Base-by-base conservation (phyloP, 2,888 invertebrate species). In the Agrilus mali region DNA sequence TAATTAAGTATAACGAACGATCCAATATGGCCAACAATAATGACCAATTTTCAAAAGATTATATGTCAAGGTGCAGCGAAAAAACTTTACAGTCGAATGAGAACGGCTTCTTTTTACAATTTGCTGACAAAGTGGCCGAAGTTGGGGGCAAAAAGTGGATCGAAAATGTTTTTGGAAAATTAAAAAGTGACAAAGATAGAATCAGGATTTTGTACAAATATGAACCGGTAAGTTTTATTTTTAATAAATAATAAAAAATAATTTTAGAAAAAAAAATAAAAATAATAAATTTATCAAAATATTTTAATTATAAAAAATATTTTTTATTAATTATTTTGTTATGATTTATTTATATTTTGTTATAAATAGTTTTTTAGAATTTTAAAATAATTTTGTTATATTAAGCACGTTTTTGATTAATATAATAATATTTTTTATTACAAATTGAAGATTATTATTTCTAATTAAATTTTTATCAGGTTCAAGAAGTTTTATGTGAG, bases 91-190 rank as follows among this genome's bases (percentile, higher is more conserved):
- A 82, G 61, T 80, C 85, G 1, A 77, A 80, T 52, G 71, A 73
- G 46, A 77, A 80, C 54, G 87, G 87, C 0, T 88, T 87, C 64
- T 86, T 88, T 60, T 70, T 75, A 49, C 74, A 73, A 35, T 75
- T 85, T 49, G 75, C 73, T 16, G 73, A 80, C 39, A 71, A 75
- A 52, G 72, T 84, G 15, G 69, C 68, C 0, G 61, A 71, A 7
- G 52, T 68, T 17, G 76, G 71, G 0, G 75, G 75, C 8, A 55
- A 70, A 22, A 63, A 69, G 32, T 84, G 83, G 83, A 66, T 82
- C 36, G 60, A 70, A 14, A 67, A 69, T 47, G 67, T 66, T 44
- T 81, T 86, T 51, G 77, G 73, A 13, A 67, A 71, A 36, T 58
- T 77, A 7, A 70, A 70, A 45, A 75, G 61, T 37, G 78, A 85